phyloP scores from a whole-genome alignment of 2,888 invertebrate species.

The Sphaerophoria rueppellii region DNA sequence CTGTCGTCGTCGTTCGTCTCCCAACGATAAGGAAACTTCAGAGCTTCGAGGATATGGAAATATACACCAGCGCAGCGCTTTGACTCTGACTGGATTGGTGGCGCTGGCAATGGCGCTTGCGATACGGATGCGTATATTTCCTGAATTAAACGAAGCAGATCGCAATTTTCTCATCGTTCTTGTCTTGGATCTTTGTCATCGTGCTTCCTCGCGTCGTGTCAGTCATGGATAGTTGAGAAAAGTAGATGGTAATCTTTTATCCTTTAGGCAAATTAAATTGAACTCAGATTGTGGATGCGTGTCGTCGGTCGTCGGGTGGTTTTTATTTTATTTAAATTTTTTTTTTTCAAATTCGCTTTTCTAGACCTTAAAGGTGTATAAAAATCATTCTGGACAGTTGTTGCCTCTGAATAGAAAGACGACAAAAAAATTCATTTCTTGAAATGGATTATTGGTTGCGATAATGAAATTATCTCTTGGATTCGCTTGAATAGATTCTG shows the following conservation, averaged over 20 bases:
- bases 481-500: slow-evolving; percentile 23
- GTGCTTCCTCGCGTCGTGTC: background rate
- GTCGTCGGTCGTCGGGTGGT: slow-evolving; percentile 6
- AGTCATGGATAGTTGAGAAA: slow-evolving; percentile 32
- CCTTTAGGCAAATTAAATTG: slow-evolving; percentile 67
- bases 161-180: slow-evolving; percentile 41
- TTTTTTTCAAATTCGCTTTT: background rate
- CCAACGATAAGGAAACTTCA: slow-evolving; percentile 1
- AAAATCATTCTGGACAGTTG: slow-evolving; percentile 15
- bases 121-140: slow-evolving; percentile 46
- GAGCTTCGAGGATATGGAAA: slow-evolving; percentile 1
- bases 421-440: background rate
- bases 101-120: background rate
- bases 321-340: background rate
- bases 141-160: slow-evolving; percentile 63
- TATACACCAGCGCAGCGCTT: background rate
- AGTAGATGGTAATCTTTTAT: slow-evolving; percentile 60
- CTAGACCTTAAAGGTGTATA: slow-evolving; percentile 25
- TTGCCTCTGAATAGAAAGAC: background rate
- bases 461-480: slow-evolving; percentile 51
- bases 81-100: background rate
- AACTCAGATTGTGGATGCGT: slow-evolving; percentile 42
- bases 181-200: slow-evolving; percentile 20
- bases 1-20: slow-evolving; percentile 36
- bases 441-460: slow-evolving; percentile 42